Base-by-base conservation (phyloP, 2,113 vertebrate genomes). In the Silurus meridionalis region DNA sequence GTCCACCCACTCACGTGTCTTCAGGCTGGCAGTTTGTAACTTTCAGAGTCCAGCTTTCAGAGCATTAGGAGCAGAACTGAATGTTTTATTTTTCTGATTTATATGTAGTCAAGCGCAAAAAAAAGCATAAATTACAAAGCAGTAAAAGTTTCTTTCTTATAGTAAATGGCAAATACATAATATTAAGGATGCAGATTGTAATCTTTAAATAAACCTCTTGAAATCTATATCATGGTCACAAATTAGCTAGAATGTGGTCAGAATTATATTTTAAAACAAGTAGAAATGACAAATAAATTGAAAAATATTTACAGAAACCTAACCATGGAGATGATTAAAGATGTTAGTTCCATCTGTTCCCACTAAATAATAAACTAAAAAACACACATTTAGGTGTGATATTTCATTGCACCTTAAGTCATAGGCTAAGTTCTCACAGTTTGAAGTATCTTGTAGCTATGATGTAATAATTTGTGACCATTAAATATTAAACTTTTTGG, bases 1-100 rank as follows among this genome's bases (percentile, higher is more conserved):
- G 78, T 80, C 61, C 78, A 61, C 78, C 78, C 78, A 80, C 78
- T 80, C 78, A 80, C 78, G 78, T 80, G 78, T 80, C 78, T 80
- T 80, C 28, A 60, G 78, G 78, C 74, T 55, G 14, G 74, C 74
- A n/a, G 50, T 53, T 25, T 57, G 14, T 14, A 25, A 78, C 52
- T 78, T 25, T 55, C 23, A 55, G 50, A 77, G 74, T 55, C 74
- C 74, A 25, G 23, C n/a, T 53, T 57, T 78, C 74, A 15, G 6
- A 53, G 13, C 72, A 23, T 75, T 11, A 50, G 6, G 5, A 55
- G 52, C 23, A 7, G 52, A 15, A 4, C 8, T 13, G 28, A 61
- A 80, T 23, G 55, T 37, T 60, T 21, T 46, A 46, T 80, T 80
- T 80, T 80, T 46, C 28, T 3, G 6, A 6, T 19, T 3, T 58